Evolutionary conservation across 2,113 vertebrate genomes (phyloP).

Genomic region (Echinops telfairi): DNA sequence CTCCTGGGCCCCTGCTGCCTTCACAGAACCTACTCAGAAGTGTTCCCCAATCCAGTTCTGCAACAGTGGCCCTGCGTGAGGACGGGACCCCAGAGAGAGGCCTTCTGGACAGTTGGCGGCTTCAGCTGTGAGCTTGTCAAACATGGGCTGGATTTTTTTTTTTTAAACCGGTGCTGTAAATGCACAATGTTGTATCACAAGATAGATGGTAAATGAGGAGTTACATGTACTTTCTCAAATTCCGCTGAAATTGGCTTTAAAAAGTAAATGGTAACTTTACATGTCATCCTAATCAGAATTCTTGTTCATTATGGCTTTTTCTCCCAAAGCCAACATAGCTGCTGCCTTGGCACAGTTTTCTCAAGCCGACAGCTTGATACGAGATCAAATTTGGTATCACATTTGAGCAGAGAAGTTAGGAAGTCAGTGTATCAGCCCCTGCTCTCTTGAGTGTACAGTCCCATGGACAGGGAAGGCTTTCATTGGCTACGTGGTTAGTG

Average conservation of each 20-base stretch:
- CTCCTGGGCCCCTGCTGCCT: too few relatives aligned
- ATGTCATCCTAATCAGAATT: background rate
- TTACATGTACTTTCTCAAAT: background rate
- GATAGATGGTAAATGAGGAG: too few relatives aligned
- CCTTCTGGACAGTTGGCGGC: too few relatives aligned
- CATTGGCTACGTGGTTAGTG: background rate
- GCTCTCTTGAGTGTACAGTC: background rate
- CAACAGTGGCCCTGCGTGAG: too few relatives aligned
- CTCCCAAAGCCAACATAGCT: background rate
- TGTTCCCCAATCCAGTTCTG: too few relatives aligned
- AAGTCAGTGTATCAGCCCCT: background rate
- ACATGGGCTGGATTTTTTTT: too few relatives aligned
- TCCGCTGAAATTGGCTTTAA: constrained; percentile 52
- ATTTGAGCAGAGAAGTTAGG: constrained; percentile 28
- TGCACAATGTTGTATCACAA: too few relatives aligned
- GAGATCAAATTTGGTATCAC: background rate
- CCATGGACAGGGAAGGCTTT: background rate
- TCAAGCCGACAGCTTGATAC: background rate
- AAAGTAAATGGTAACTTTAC: constrained; percentile 9
- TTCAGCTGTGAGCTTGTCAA: too few relatives aligned
- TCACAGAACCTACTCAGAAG: too few relatives aligned
- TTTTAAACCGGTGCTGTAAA: too few relatives aligned
- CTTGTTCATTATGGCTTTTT: constrained; percentile 42
- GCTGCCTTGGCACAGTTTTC: background rate
- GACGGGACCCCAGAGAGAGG: too few relatives aligned